phyloP scores from a whole-genome alignment of 2,888 invertebrate species.

The Crematogaster levior region DNA sequence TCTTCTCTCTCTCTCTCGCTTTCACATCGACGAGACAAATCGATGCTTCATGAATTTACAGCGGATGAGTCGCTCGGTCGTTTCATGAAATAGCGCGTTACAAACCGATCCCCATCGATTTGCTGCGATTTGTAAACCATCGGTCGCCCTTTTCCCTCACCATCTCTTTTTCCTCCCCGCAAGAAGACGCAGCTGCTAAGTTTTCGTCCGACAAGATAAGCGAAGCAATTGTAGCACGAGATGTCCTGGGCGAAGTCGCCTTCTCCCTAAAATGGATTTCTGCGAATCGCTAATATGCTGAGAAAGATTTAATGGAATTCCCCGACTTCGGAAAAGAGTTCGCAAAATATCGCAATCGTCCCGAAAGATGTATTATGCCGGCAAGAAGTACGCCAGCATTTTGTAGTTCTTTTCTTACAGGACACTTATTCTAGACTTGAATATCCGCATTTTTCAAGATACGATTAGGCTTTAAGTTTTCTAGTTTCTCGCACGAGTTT shows the following conservation, averaged over 20 bases:
- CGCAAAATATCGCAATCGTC: conserved; percentile 3
- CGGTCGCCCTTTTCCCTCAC: not conserved
- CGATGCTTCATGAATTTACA: conserved; percentile 73
- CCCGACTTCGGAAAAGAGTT: conserved; percentile 14
- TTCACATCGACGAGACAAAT: conserved; percentile 45
- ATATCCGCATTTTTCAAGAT: conserved; percentile 7
- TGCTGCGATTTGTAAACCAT: conserved; percentile 75
- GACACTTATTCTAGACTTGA: conserved; percentile 10
- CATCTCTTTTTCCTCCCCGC: not conserved
- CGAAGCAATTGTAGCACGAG: conserved; percentile 37
- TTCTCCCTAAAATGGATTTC: conserved; percentile 17
- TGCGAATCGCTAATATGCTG: conserved; percentile 47
- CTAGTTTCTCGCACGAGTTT: not conserved
- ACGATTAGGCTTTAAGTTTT: not conserved
- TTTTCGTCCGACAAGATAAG: conserved; percentile 31
- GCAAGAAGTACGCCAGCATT: conserved; percentile 23
- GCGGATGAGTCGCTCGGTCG: conserved; percentile 55
- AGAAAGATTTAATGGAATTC: conserved; percentile 44
- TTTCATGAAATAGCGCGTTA: conserved; percentile 69
- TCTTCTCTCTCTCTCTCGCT: not conserved
- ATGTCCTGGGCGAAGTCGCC: conserved; percentile 51
- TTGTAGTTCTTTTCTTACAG: conserved; percentile 14
- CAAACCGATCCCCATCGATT: conserved; percentile 69
- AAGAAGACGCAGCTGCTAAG: conserved; percentile 24
- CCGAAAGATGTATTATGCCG: conserved; percentile 25